Conservation (phyloP, 2,113 vertebrate species). For the Axis porcinus region DNA sequence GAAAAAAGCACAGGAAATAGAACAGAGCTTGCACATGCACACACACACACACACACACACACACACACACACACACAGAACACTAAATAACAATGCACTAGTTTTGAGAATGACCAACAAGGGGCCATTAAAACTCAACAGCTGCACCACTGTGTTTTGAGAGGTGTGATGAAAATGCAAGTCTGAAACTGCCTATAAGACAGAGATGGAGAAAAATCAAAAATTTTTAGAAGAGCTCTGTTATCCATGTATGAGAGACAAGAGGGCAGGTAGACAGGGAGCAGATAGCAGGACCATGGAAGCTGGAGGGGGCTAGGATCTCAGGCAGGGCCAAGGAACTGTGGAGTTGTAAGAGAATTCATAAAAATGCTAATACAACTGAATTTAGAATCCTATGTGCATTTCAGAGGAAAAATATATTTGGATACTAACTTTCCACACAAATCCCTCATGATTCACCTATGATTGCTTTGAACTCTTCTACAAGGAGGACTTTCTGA, state of each 20-base stretch:
- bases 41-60: background rate
- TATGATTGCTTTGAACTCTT: constrained; percentile 52
- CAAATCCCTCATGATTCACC: constrained; percentile 27
- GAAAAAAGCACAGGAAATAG: background rate
- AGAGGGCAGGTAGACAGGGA: background rate
- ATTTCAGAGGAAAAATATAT: constrained; percentile 46
- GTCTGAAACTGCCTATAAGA: background rate
- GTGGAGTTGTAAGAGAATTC: background rate
- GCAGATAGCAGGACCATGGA: background rate
- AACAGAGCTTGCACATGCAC: background rate
- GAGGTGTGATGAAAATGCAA: constrained; percentile 25
- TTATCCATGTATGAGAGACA: background rate
- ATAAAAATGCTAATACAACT: constrained; percentile 41
- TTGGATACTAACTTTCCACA: constrained; percentile 20
- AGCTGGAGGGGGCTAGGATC: background rate
- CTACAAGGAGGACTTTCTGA: constrained; percentile 30
- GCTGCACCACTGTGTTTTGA: background rate
- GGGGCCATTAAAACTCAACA: background rate
- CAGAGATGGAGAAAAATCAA: background rate
- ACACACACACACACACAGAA: background rate
- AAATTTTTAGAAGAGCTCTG: background rate
- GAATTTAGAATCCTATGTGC: constrained; percentile 1
- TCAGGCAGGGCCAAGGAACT: background rate
- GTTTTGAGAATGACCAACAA: constrained; percentile 10
- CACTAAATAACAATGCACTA: background rate